Percentiles rank a stretch among this genome's conserved stretches.
These are phyloP conservation scores for Drosophila obscura DNA, from an alignment of 1,140 invertebrate species.

Conservation along the genomic window DNA sequence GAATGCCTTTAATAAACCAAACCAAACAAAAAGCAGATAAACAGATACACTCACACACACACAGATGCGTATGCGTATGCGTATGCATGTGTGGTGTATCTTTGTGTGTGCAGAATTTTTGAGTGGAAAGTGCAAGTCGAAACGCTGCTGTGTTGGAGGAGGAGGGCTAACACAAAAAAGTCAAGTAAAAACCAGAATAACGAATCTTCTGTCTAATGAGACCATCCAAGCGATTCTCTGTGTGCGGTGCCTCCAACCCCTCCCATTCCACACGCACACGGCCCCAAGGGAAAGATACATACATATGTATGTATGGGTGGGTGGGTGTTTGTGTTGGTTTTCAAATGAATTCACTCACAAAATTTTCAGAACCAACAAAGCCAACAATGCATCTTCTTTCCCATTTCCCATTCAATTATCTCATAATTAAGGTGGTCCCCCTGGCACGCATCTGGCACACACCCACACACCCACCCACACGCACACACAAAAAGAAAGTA, in stretches of 20 bases:
- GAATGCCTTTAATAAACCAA: conserved; percentile 14
- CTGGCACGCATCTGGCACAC: neutral
- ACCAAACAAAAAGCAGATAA: conserved; percentile 47
- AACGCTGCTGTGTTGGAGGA: conserved; percentile 37
- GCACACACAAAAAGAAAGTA: neutral
- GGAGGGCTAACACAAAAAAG: conserved; percentile 28
- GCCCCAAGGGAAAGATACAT: no score
- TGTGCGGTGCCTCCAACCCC: neutral
- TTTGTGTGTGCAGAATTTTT: conserved; percentile 41
- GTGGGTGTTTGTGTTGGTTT: no score
- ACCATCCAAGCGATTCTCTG: conserved; percentile 51
- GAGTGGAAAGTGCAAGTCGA: conserved; percentile 68
- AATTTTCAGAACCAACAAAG: neutral
- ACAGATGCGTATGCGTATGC: neutral
- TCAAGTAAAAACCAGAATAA: conserved; percentile 62
- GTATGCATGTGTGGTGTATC: no score
- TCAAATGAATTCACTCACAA: no score
- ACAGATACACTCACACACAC: conserved; percentile 28
- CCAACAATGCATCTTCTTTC: neutral
- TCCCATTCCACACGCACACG: no score
- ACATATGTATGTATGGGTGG: no score
- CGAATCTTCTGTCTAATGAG: conserved; percentile 68
- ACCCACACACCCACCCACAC: neutral
- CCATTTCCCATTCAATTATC: conserved; percentile 17
- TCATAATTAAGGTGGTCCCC: conserved; percentile 13